These are phyloP conservation scores for Psophia crepitans DNA, from an alignment of 2,113 vertebrate genomes.

Conservation along the genomic window DNA sequence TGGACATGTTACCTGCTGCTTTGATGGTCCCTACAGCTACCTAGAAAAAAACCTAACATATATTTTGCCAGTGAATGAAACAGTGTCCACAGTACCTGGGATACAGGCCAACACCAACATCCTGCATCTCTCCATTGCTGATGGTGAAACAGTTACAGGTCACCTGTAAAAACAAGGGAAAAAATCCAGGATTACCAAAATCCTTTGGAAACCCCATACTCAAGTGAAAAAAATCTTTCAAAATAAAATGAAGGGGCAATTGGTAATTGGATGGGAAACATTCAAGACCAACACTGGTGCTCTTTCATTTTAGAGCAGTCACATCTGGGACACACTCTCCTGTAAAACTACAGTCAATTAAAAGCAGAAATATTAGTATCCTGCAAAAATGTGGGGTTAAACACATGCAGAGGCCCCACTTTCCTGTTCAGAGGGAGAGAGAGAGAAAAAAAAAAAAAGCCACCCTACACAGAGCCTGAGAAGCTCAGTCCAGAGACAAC, in stretches of 20 bases:
- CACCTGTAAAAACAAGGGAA: constrained; percentile 81
- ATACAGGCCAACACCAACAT: constrained; percentile 93
- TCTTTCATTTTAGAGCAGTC: constrained; percentile 23
- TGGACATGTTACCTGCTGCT: not conserved
- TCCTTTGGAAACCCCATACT: constrained; percentile 2
- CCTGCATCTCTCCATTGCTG: constrained; percentile 94
- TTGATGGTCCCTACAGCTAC: not conserved
- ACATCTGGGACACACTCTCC: constrained; percentile 3
- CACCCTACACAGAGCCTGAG: not conserved
- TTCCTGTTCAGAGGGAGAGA: not conserved
- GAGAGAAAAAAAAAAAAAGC: no score
- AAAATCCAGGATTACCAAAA: constrained; percentile 54
- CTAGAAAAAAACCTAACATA: not conserved
- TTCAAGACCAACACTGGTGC: constrained; percentile 5
- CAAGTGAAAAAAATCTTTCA: not conserved
- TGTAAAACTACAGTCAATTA: constrained; percentile 42
- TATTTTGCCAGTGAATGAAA: constrained; percentile 55
- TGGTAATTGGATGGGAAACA: constrained; percentile 35
- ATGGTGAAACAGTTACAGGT: constrained; percentile 96
- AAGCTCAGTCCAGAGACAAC: not conserved
- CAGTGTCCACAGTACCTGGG: constrained; percentile 83
- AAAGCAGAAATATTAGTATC: constrained; percentile 29
- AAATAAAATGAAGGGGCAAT: constrained; percentile 35
- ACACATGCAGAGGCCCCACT: not conserved
- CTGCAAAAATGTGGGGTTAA: constrained; percentile 49